These are phyloP conservation scores for Drosophila micromelanica DNA, from an alignment of 1,140 invertebrate species.

Conservation along the genomic window DNA sequence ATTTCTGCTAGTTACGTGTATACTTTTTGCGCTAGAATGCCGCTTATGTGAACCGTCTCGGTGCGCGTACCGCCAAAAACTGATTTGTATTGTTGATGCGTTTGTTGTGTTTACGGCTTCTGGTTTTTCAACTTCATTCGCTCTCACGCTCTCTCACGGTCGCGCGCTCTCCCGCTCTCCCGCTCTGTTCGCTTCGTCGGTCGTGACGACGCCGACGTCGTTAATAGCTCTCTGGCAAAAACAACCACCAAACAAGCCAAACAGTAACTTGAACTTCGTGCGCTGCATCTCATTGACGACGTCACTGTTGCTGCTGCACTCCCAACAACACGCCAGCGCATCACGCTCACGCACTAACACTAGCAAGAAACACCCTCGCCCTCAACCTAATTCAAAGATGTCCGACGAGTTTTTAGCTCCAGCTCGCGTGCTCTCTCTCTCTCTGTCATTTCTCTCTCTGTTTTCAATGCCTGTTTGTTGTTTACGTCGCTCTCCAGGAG, in stretches of 20 bases:
- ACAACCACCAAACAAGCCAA: constrained; percentile 37
- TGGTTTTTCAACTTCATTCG: constrained; percentile 63
- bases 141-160: constrained; percentile 1
- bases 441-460: constrained; percentile 8
- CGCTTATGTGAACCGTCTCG: constrained; percentile 46
- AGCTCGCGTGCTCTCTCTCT: neutral
- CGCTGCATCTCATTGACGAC: constrained; percentile 44
- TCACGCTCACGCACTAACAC: constrained; percentile 13
- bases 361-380: constrained; percentile 41
- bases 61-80: constrained; percentile 74
- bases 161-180: constrained; percentile 3
- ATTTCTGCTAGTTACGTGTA: constrained; percentile 1
- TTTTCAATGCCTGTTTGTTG: constrained; percentile 25
- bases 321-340: constrained; percentile 22
- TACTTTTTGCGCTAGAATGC: neutral
- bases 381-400: constrained; percentile 28
- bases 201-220: constrained; percentile 30
- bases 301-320: constrained; percentile 33
- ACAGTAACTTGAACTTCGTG: constrained; percentile 32
- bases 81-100: constrained; percentile 71
- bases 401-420: constrained; percentile 36
- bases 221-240: constrained; percentile 20
- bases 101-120: constrained; percentile 72
- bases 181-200: neutral
- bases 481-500: constrained; percentile 38